Percentiles rank a stretch among this genome's conserved stretches.
Evolutionary conservation across 2,113 vertebrate species (phyloP).

Genomic region (Ptilonorhynchus violaceus): DNA sequence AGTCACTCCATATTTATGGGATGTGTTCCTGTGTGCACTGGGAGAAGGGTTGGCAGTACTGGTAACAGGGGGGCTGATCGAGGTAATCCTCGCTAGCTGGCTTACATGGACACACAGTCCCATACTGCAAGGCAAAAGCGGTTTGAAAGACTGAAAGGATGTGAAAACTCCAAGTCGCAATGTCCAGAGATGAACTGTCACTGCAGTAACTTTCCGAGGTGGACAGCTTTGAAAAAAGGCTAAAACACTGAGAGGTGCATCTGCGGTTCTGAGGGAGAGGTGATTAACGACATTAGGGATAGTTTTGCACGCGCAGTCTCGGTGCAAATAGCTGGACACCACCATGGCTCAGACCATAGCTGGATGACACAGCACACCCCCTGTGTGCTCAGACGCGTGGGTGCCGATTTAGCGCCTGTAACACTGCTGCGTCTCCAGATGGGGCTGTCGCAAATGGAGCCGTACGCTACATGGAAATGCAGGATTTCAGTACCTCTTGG

Average conservation of each 20-base stretch:
- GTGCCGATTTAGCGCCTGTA: neutral
- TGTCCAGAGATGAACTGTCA: neutral
- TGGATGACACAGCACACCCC: accelerated
- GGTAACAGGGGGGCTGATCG: no score
- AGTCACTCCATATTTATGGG: neutral
- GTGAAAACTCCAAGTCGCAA: neutral
- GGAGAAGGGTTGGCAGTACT: neutral
- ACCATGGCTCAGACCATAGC: neutral
- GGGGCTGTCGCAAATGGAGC: neutral
- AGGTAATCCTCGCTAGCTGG: accelerated
- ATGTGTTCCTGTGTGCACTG: neutral
- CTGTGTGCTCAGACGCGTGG: accelerated
- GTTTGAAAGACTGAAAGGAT: neutral
- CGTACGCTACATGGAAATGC: neutral
- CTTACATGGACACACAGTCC: neutral
- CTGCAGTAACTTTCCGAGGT: neutral
- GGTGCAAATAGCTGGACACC: neutral
- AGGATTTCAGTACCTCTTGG: neutral
- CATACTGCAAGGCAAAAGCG: neutral
- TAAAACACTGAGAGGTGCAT: neutral
- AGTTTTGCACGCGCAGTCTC: neutral
- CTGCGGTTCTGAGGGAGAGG: neutral
- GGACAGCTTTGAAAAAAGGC: neutral
- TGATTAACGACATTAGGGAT: neutral
- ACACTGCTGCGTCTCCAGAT: neutral